Evolutionary conservation across 1,140 invertebrate genomes (phyloP).

Genomic region (Hylaeus volcanicus): DNA sequence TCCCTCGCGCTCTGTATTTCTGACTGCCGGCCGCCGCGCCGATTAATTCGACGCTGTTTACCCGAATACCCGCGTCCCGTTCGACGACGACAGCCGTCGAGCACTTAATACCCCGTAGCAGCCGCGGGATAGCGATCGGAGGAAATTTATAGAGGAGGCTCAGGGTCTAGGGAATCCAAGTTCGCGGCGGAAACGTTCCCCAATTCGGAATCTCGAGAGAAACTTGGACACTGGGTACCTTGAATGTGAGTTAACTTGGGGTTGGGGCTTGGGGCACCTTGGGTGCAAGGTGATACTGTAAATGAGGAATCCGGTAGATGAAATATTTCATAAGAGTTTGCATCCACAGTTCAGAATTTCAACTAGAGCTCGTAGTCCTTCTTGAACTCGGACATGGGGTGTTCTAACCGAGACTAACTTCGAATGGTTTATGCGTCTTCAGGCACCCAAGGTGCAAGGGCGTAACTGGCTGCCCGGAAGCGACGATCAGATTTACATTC

Average conservation of each 20-base stretch:
- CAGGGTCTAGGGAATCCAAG: not conserved
- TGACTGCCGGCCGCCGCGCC: not conserved
- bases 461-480: not conserved
- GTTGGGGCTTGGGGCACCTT: too few relatives aligned
- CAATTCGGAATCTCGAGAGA: too few relatives aligned
- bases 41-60: slow-evolving; percentile 29
- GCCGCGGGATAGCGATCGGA: not conserved
- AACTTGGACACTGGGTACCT: too few relatives aligned
- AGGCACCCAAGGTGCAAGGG: not conserved
- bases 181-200: too few relatives aligned
- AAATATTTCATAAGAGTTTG: too few relatives aligned
- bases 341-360: too few relatives aligned
- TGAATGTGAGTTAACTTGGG: too few relatives aligned
- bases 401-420: too few relatives aligned
- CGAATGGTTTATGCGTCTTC: not conserved
- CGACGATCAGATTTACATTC: slow-evolving; percentile 37
- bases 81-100: slow-evolving; percentile 5
- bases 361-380: too few relatives aligned
- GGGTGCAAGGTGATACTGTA: too few relatives aligned
- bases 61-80: not conserved
- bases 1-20: not conserved
- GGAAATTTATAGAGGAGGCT: not conserved
- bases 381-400: too few relatives aligned
- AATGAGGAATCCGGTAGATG: too few relatives aligned
- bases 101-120: not conserved